Evolutionary conservation across 2,113 vertebrate genomes (phyloP), one percentile per base, ranked within the genome.

Genomic region (Craseonycteris thonglongyai): DNA sequence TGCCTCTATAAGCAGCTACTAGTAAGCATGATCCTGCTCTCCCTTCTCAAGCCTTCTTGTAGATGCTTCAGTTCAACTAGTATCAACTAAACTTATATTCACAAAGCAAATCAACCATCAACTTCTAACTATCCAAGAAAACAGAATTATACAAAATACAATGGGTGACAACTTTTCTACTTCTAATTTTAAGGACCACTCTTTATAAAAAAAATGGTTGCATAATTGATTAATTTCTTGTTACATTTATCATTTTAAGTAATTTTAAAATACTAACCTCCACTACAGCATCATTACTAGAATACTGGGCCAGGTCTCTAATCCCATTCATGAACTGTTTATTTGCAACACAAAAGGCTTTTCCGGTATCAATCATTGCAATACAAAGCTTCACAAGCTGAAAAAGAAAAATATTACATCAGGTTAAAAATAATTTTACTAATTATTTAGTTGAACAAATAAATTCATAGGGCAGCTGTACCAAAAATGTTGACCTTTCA

Each of bases 301-400:
- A 99, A 98, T 99, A 99, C 63, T 99, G 99, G 63, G 99, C 99
- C 19, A 99, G 98, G 97, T 99, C 99, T 93, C 98, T 98, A 97
- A 99, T 99, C 65, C 99, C 99, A 78, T 95, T 99, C 91, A 99
- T 99, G 98, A 99, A 99, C 96, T 99, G 99, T 96, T 99, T 99
- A 98, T 99, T 99, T 97, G 99, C 99, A 87, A 98, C 98, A 88
- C 99, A 99, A 97, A 99, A 99, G 6, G 99, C 99, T 98, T 99
- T 99, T 68, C 99, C 99, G 21, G 99, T 99, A 95, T 99, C 99
- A 74, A 99, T 99, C 99, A 99, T 99, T 16, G 98, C 99, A 94
- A 99, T 99, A 86, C 99, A 99, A 94, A 99, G 98, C 96, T 99
- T 99, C 97, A 99, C 99, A 96, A 99, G 98, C 99, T 99, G 97